Evolutionary conservation across 2,797 vertebrate genomes (phyloP).

Genomic region (Lemur catta): DNA sequence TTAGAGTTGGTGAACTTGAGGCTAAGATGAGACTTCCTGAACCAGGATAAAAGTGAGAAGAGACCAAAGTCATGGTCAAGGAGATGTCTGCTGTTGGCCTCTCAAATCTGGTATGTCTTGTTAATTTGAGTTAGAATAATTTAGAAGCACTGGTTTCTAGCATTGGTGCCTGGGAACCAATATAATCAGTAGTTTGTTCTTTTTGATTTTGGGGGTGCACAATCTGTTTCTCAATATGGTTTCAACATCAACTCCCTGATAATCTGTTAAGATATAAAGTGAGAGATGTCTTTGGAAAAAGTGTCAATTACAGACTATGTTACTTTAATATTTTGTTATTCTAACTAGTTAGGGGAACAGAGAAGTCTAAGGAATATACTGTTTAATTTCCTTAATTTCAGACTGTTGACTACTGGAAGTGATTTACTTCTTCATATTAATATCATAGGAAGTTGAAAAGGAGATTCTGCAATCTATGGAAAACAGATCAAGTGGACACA

Average conservation of each 20-base stretch:
- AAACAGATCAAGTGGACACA: constrained; percentile 24
- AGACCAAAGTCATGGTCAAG: not conserved
- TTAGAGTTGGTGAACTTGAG: not conserved
- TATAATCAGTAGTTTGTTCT: not conserved
- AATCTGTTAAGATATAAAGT: not conserved
- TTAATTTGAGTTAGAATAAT: not conserved
- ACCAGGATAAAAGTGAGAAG: not conserved
- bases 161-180: not conserved
- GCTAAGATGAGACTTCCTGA: not conserved
- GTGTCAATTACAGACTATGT: not conserved
- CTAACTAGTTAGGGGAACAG: not conserved
- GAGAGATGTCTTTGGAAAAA: constrained; percentile 36
- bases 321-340: constrained; percentile 21
- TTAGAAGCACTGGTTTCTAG: not conserved
- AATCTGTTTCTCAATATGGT: not conserved
- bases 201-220: not conserved
- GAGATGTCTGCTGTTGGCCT: not conserved
- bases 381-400: constrained; percentile 26
- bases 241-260: not conserved
- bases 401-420: constrained; percentile 16
- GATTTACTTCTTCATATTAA: constrained; percentile 28
- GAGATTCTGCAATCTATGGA: constrained; percentile 15
- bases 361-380: not conserved
- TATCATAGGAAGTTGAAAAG: not conserved
- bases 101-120: not conserved